Conservation (phyloP, 2,797 vertebrate species). For the Avahi laniger region DNA sequence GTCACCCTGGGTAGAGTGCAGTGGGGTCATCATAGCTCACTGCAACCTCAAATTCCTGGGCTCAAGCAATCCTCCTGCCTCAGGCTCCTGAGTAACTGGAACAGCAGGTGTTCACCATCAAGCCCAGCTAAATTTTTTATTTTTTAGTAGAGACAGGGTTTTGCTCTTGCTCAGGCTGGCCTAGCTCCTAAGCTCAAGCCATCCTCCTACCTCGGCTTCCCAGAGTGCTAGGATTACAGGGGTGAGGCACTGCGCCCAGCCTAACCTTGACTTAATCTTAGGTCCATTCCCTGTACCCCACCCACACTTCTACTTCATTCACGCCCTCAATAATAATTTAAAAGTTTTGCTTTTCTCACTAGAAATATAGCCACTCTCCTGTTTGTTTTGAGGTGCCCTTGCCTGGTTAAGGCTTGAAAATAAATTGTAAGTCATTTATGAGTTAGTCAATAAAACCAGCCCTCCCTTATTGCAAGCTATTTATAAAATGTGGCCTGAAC, state of each 20-base stretch:
- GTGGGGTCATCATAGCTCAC: no score
- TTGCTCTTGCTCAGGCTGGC: no score
- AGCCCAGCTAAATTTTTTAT: no score
- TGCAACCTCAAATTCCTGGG: no score
- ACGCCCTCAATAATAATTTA: neutral
- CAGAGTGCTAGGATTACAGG: no score
- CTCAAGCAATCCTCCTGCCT: no score
- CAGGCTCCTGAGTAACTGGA: no score
- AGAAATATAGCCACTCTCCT: neutral
- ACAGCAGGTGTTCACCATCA: no score
- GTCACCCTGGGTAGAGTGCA: no score
- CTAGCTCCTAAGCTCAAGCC: no score
- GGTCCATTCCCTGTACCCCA: accelerated
- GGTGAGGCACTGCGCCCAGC: accelerated
- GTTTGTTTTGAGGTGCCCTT: conserved; percentile 30
- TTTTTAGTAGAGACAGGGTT: no score
- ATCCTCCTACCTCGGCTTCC: no score
- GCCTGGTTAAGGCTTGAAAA: conserved; percentile 60
- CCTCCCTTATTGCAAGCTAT: conserved; percentile 85
- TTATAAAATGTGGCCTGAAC: conserved; percentile 79
- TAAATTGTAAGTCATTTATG: conserved; percentile 75
- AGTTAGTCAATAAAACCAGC: conserved; percentile 86
- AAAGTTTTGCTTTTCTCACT: neutral
- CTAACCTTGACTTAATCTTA: neutral
- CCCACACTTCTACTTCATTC: neutral